Evolutionary conservation across 2,113 vertebrate genomes (phyloP), one percentile per base, ranked within the genome.

Genomic region (Sakesphorus luctuosus): DNA sequence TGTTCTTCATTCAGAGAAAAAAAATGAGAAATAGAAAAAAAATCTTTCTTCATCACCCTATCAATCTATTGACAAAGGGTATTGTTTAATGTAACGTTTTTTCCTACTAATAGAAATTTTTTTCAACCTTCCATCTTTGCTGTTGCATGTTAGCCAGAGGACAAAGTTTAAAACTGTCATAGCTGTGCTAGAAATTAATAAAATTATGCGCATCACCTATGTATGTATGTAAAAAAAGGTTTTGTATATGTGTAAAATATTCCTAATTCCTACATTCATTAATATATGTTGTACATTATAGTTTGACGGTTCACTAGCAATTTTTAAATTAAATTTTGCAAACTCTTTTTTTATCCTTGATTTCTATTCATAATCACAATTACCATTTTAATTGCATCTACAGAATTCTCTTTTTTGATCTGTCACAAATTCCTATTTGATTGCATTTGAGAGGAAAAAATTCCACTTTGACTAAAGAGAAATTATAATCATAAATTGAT

Each of bases 401-500:
- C 46, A 29, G 3, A 1, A 19, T 3, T n/a, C 23, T 17, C 4
- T 16, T 13, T 47, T 15, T n/a, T 17, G 1, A 1, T 61, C 63
- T 47, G 0, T 8, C 55, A 36, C 29, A 91, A 78, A 25, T 50
- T 8, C 61, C 23, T 25, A 2, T 50, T 58, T 53, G 25, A 43
- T 69, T 5, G 0, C 16, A 53, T 58, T 52, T 89, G 2, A 58
- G 20, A 83, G 5, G 20, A 35, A 55, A 55, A 90, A 74, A 38
- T 61, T 61, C 9, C 11, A 28, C 18, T 49, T 67, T 75, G 11
- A 55, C 26, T 75, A 53, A 78, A 44, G 4, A 71, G 26, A 66
- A 82, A 62, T 62, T 62, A 3, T 47, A 75, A 78, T 58, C 36
- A 43, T 6, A 71, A 38, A 79, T 26, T 33, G 66, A 58, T 71